Percentiles rank a stretch among this genome's conserved stretches.
These are phyloP conservation scores for Ciconia stormi DNA, from an alignment of 2,113 vertebrate species.

Conservation along the genomic window DNA sequence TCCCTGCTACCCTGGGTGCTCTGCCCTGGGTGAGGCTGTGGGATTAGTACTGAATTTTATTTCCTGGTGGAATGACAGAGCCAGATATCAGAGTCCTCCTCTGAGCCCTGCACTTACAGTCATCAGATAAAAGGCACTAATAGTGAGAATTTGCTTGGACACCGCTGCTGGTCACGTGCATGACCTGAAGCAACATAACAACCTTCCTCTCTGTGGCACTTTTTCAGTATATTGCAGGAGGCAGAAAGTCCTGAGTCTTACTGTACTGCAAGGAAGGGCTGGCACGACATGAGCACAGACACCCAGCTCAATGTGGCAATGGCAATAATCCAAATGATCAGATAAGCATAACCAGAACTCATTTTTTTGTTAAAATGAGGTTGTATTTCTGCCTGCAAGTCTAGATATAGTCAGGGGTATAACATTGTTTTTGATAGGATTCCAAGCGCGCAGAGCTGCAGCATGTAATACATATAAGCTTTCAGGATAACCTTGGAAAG, in stretches of 20 bases:
- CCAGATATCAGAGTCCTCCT: neutral
- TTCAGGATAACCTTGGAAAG: neutral
- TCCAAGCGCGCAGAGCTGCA: neutral
- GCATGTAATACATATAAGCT: neutral
- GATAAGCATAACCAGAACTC: neutral
- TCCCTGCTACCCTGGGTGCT: neutral
- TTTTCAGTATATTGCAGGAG: neutral
- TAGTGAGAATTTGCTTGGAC: neutral
- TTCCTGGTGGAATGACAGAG: neutral
- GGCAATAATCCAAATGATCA: neutral
- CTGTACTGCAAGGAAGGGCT: neutral
- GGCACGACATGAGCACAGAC: neutral
- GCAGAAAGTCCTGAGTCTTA: neutral
- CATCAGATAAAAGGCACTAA: neutral
- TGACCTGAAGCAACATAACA: neutral
- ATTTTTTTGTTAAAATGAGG: neutral
- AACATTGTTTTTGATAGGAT: neutral
- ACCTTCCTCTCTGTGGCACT: neutral
- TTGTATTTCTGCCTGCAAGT: neutral
- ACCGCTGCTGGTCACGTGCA: accelerated
- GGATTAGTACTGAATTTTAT: neutral
- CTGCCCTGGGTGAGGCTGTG: neutral
- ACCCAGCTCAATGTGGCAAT: neutral
- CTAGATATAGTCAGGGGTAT: neutral
- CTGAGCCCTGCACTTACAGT: neutral